Evolutionary conservation across 2,888 invertebrate genomes (phyloP).

Genomic region (Caenorhabditis imperialis): DNA sequence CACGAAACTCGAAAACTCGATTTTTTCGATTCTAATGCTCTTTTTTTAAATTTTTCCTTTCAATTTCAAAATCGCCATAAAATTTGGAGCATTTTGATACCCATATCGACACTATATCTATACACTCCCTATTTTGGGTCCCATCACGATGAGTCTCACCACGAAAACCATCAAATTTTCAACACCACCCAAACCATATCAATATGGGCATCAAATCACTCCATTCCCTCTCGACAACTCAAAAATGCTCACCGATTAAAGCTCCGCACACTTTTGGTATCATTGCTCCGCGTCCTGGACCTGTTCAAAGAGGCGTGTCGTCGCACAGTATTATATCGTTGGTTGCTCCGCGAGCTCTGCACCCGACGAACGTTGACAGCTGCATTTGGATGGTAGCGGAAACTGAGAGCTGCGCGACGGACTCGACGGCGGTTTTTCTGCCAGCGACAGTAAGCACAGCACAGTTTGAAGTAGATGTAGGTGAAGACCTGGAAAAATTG

Average conservation of each 20-base stretch:
- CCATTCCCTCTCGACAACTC: too few species aligned
- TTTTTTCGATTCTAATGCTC: too few species aligned
- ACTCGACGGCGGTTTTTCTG: constrained; percentile 74
- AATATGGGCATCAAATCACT: too few species aligned
- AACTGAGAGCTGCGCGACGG: constrained; percentile 74
- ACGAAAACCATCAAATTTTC: too few species aligned
- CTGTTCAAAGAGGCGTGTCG: constrained; percentile 72
- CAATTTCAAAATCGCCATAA: too few species aligned
- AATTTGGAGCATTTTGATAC: too few species aligned
- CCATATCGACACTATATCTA: too few species aligned
- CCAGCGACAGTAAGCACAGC: constrained; percentile 78
- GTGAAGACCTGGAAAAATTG: constrained; percentile 78
- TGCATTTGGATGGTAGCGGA: constrained; percentile 77
- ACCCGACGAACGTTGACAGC: constrained; percentile 76
- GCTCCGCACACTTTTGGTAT: constrained; percentile 74
- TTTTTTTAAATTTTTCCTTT: too few species aligned
- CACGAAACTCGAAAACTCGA: too few species aligned
- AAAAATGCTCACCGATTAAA: constrained; percentile 57
- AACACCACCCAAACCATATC: too few species aligned
- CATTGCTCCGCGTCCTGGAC: constrained; percentile 54
- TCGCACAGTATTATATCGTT: constrained; percentile 71
- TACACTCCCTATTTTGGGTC: too few species aligned
- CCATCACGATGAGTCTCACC: too few species aligned
- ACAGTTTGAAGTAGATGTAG: constrained; percentile 79
- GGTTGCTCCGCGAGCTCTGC: constrained; percentile 74